Conservation (phyloP, 2,888 invertebrate genomes). For the Frankliniella intonsa region DNA sequence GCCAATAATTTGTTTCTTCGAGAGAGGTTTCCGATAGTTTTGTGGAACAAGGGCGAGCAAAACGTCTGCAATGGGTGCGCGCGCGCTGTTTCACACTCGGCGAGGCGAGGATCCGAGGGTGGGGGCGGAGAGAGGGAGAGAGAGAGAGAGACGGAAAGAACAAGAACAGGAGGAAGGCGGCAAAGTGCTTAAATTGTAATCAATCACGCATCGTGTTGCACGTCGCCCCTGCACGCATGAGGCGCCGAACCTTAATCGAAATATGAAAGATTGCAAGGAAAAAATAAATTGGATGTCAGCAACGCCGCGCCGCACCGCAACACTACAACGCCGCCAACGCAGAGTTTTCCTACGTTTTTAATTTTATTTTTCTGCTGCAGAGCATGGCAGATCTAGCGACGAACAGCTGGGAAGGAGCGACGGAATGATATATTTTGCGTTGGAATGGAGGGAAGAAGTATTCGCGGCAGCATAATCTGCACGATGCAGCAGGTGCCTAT, state of each 20-base stretch:
- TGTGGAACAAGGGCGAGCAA: neutral
- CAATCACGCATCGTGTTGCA: neutral
- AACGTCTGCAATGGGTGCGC: neutral
- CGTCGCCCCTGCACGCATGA: neutral
- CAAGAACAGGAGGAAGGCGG: no score
- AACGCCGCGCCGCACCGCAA: no score
- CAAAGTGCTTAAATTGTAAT: neutral
- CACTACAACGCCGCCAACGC: neutral
- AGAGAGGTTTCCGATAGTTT: slow-evolving; percentile 22
- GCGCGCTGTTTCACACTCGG: neutral
- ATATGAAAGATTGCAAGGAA: neutral
- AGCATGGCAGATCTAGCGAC: no score
- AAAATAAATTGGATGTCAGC: no score
- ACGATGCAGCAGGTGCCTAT: no score
- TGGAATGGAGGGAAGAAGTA: no score
- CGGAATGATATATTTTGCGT: no score
- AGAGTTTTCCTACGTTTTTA: neutral
- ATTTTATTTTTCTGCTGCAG: no score
- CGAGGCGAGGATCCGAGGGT: neutral
- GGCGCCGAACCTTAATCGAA: neutral
- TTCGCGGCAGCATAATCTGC: no score
- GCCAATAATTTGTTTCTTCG: slow-evolving; percentile 23
- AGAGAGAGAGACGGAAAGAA: no score
- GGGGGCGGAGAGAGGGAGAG: neutral
- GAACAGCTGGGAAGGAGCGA: no score